Evolutionary conservation across 2,113 vertebrate genomes (phyloP).

Genomic region (Pardalotus punctatus): DNA sequence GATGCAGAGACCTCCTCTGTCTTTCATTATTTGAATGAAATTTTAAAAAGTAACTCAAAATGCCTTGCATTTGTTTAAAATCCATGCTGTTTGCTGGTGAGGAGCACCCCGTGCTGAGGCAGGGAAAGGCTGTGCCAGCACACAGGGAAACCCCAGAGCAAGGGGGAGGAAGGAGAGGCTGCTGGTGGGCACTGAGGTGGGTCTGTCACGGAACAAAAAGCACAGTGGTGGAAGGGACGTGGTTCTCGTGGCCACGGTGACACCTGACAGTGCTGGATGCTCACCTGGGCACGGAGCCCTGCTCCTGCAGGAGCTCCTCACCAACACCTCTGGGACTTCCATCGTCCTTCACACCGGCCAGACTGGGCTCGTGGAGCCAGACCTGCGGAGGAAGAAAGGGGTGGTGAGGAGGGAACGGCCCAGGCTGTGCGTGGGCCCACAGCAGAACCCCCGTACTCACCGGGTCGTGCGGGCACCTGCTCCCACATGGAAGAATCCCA

Average conservation of each 20-base stretch:
- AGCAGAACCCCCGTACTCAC: neutral
- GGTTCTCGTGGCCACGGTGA: accelerated
- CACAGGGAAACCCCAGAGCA: accelerated
- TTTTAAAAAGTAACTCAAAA: too few relatives aligned
- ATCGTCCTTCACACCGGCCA: accelerated
- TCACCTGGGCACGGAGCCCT: neutral
- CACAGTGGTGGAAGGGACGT: neutral
- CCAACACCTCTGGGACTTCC: neutral
- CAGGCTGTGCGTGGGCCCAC: accelerated
- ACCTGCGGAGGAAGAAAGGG: neutral
- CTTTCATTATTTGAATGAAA: neutral
- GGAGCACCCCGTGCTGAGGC: accelerated
- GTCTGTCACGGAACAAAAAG: neutral
- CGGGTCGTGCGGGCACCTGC: accelerated
- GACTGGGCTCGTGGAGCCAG: accelerated
- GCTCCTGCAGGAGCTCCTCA: neutral
- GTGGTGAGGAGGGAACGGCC: neutral
- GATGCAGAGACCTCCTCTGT: neutral
- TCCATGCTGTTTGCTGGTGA: neutral
- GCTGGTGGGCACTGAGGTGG: accelerated
- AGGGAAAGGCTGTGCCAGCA: neutral
- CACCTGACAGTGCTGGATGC: neutral
- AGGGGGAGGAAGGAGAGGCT: neutral
- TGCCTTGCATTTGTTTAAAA: neutral
- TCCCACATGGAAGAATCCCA: neutral